A percentile compares a stretch with the other conserved stretches of the same genome.
Conservation (phyloP, 1,140 invertebrate species). For the Arctopsyche grandis region DNA sequence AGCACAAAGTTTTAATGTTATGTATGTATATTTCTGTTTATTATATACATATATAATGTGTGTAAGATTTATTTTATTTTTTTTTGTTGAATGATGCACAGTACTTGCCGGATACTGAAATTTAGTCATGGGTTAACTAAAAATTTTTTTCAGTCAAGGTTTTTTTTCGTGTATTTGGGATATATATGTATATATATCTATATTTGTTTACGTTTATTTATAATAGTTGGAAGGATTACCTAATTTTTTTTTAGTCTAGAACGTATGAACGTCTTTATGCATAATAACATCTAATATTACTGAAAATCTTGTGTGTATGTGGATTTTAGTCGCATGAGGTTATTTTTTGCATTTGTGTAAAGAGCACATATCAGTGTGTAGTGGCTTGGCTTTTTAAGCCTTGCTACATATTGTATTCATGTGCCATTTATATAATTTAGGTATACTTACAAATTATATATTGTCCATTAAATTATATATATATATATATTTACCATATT, state of each 20-base stretch:
- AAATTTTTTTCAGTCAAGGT: not conserved
- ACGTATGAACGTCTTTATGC: not conserved
- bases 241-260: not conserved
- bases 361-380: constrained; percentile 52
- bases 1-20: not conserved
- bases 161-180: not conserved
- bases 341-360: constrained; percentile 35
- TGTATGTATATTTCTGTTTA: constrained; percentile 6
- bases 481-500: constrained; percentile 67
- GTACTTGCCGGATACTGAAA: constrained; percentile 39
- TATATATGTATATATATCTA: constrained; percentile 10
- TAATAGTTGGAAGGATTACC: not conserved
- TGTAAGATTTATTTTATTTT: constrained; percentile 1
- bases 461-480: constrained; percentile 64
- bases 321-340: not conserved
- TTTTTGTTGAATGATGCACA: constrained; percentile 23
- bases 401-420: constrained; percentile 61
- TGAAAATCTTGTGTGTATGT: not conserved
- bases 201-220: not conserved
- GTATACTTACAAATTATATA: constrained; percentile 59
- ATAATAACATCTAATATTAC: not conserved
- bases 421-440: constrained; percentile 67
- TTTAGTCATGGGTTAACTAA: not conserved
- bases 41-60: not conserved
- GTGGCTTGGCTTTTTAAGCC: constrained; percentile 37